Conservation (phyloP, 2,113 vertebrate genomes). For the Pipra filicauda region DNA sequence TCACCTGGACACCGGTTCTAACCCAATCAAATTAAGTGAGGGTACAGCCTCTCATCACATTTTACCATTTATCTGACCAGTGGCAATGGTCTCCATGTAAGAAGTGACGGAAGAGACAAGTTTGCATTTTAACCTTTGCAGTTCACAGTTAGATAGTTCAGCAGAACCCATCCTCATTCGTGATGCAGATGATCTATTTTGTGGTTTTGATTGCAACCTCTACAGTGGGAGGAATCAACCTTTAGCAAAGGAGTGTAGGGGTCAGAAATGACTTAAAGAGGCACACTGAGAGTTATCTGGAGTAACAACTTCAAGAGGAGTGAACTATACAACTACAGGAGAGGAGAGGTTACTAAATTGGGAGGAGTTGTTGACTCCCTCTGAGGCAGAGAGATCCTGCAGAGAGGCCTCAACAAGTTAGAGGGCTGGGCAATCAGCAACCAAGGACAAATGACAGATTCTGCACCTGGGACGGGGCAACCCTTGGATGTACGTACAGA, state of each 20-base stretch:
- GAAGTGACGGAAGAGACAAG: background rate
- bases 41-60: background rate
- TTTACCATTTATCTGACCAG: background rate
- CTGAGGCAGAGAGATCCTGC: background rate
- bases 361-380: background rate
- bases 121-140: background rate
- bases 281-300: background rate
- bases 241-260: background rate
- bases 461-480: background rate
- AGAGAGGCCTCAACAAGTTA: background rate
- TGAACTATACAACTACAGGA: background rate
- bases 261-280: background rate
- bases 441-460: background rate
- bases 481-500: background rate
- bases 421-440: background rate
- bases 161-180: background rate
- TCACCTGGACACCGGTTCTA: background rate
- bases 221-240: background rate
- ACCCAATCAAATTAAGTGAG: background rate
- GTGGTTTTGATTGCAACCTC: background rate
- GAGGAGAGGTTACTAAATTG: fast-evolving
- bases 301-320: background rate
- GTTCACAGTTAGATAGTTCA: background rate
- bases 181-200: background rate
- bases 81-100: background rate